A percentile compares a stretch with the other conserved stretches of the same genome.
phyloP scores from a whole-genome alignment of 1,140 invertebrate genomes.

The Plectrocnemia conspersa region DNA sequence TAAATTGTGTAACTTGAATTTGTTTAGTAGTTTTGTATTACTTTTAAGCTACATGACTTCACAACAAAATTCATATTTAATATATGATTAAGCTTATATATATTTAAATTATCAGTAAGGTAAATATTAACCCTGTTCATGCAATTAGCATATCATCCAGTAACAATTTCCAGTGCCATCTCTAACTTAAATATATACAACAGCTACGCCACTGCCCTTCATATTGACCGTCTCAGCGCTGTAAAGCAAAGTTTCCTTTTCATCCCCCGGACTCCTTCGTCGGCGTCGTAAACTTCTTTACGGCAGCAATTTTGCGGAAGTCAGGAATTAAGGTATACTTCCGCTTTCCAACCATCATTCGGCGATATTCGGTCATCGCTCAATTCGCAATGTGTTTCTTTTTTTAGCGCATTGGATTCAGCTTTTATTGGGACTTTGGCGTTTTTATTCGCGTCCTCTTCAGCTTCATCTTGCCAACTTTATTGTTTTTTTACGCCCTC shows the following conservation, averaged over 20 bases:
- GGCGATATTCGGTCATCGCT: not conserved
- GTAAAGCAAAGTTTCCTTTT: constrained; percentile 28
- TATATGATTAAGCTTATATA: too few relatives aligned
- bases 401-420: constrained; percentile 1
- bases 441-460: constrained; percentile 1
- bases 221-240: constrained; percentile 24
- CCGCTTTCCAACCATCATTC: not conserved
- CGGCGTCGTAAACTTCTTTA: constrained; percentile 25
- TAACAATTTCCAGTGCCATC: too few relatives aligned
- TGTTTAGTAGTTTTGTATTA: too few relatives aligned
- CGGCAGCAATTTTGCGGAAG: constrained; percentile 13
- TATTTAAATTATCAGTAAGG: too few relatives aligned
- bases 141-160: too few relatives aligned
- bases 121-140: too few relatives aligned
- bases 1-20: too few relatives aligned
- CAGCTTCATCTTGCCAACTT: not conserved
- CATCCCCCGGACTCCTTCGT: constrained; percentile 11
- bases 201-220: not conserved
- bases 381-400: not conserved
- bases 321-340: constrained; percentile 24
- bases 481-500: too few relatives aligned
- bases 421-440: not conserved
- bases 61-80: too few relatives aligned
- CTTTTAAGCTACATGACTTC: too few relatives aligned
- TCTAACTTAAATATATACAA: too few relatives aligned